phyloP scores from a whole-genome alignment of 2,888 invertebrate genomes.

The Eurytoma californica region DNA sequence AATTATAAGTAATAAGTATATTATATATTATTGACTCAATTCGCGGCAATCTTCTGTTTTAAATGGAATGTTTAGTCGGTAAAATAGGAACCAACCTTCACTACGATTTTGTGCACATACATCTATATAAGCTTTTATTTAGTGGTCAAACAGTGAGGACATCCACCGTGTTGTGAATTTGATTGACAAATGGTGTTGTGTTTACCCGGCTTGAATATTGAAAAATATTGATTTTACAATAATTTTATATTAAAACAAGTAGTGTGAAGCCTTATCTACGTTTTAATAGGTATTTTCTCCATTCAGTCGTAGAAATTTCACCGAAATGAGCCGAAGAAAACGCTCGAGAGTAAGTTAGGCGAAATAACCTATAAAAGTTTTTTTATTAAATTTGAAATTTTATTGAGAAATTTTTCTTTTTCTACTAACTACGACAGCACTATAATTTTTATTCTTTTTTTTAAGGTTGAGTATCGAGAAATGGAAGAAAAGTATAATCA shows the following conservation, averaged over 20 bases:
- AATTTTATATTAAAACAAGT: slow-evolving; percentile 39
- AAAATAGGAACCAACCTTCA: no score
- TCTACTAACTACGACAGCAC: not conserved
- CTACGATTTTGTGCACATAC: no score
- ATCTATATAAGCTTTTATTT: slow-evolving; percentile 12
- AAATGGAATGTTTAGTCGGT: no score
- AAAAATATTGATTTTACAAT: slow-evolving; percentile 34
- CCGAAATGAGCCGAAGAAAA: slow-evolving; percentile 79
- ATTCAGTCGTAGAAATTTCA: slow-evolving; percentile 10
- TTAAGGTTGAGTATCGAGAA: slow-evolving; percentile 81
- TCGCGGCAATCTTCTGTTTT: no score
- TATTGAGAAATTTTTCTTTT: slow-evolving; percentile 38
- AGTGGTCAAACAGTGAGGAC: slow-evolving; percentile 30
- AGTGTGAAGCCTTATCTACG: not conserved
- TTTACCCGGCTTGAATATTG: slow-evolving; percentile 52
- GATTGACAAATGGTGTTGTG: slow-evolving; percentile 49
- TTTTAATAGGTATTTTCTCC: slow-evolving; percentile 28
- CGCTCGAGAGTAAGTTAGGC: slow-evolving; percentile 76
- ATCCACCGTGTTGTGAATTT: slow-evolving; percentile 38
- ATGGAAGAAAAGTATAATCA: slow-evolving; percentile 81
- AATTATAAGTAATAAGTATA: no score
- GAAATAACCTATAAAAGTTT: slow-evolving; percentile 47
- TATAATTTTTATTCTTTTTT: slow-evolving; percentile 15
- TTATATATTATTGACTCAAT: no score
- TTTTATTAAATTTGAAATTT: slow-evolving; percentile 38